A percentile compares a stretch with the other conserved stretches of the same genome.
Conservation (phyloP, 2,888 invertebrate genomes). For the Xylota segnis region DNA sequence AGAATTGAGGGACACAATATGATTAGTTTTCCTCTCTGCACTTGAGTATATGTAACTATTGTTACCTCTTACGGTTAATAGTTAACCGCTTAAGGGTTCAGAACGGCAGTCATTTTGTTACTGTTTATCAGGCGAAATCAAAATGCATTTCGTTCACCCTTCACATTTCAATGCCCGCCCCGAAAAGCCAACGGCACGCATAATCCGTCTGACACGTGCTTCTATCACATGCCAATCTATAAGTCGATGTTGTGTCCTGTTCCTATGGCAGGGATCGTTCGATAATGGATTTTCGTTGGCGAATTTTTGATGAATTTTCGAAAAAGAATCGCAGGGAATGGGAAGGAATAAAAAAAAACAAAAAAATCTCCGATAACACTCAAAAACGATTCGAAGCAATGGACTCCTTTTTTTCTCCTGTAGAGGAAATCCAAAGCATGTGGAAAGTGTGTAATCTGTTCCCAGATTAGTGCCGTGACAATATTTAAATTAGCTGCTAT, state of each 20-base stretch:
- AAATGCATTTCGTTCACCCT: slow-evolving; percentile 35
- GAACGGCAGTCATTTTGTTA: slow-evolving; percentile 48
- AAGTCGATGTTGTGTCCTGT: slow-evolving; percentile 45
- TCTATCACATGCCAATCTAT: slow-evolving; percentile 61
- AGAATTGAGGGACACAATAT: neutral
- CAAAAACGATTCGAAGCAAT: slow-evolving; percentile 24
- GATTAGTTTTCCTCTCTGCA: slow-evolving; percentile 12
- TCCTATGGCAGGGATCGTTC: slow-evolving; percentile 33
- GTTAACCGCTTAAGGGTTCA: slow-evolving; percentile 53
- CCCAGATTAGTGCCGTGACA: slow-evolving; percentile 67
- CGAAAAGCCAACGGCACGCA: slow-evolving; percentile 54
- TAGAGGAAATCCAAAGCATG: slow-evolving; percentile 61
- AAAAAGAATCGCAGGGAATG: slow-evolving; percentile 14
- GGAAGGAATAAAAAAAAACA: slow-evolving; percentile 7
- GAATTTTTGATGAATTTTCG: slow-evolving; percentile 48
- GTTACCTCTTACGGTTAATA: slow-evolving; percentile 33
- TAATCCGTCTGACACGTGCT: slow-evolving; percentile 71
- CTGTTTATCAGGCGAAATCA: slow-evolving; percentile 39
- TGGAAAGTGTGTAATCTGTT: slow-evolving; percentile 70
- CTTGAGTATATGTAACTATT: slow-evolving; percentile 32
- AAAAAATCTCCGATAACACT: slow-evolving; percentile 36
- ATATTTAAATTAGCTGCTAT: slow-evolving; percentile 65
- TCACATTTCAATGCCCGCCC: neutral
- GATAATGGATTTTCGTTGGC: slow-evolving; percentile 58
- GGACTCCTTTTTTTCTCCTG: slow-evolving; percentile 22